These are phyloP conservation scores for Germaria angustata DNA, from an alignment of 2,888 invertebrate genomes.

Conservation along the genomic window DNA sequence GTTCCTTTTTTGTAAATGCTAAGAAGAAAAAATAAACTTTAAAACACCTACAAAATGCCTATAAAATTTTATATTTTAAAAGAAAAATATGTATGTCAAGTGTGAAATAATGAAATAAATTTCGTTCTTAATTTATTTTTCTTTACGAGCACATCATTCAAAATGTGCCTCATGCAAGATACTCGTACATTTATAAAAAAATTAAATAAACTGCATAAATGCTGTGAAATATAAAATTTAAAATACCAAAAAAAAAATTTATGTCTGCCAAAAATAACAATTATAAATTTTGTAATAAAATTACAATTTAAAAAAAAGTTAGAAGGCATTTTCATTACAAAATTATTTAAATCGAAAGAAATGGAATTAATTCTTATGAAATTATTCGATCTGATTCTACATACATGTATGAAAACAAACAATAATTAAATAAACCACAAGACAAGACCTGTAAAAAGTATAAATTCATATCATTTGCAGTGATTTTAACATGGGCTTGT, in stretches of 20 bases:
- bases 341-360: too few relatives aligned
- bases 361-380: too few relatives aligned
- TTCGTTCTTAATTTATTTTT: too few relatives aligned
- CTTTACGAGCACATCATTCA: neutral
- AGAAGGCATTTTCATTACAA: constrained; percentile 2
- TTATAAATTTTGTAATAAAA: constrained; percentile 54
- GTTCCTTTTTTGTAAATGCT: constrained; percentile 54
- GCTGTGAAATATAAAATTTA: constrained; percentile 24
- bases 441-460: too few relatives aligned
- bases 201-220: neutral
- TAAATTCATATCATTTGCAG: too few relatives aligned
- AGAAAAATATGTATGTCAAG: neutral
- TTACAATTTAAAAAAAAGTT: constrained; percentile 31
- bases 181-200: neutral
- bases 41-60: constrained; percentile 1
- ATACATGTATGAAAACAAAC: too few relatives aligned
- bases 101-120: neutral
- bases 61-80: neutral
- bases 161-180: neutral
- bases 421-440: too few relatives aligned
- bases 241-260: constrained; percentile 20
- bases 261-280: constrained; percentile 41
- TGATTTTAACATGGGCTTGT: too few relatives aligned
- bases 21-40: neutral
- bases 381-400: too few relatives aligned